Evolutionary conservation across 2,888 invertebrate genomes (phyloP), one percentile per base, ranked within the genome.

Genomic region (Zaprionus bogoriensis): DNA sequence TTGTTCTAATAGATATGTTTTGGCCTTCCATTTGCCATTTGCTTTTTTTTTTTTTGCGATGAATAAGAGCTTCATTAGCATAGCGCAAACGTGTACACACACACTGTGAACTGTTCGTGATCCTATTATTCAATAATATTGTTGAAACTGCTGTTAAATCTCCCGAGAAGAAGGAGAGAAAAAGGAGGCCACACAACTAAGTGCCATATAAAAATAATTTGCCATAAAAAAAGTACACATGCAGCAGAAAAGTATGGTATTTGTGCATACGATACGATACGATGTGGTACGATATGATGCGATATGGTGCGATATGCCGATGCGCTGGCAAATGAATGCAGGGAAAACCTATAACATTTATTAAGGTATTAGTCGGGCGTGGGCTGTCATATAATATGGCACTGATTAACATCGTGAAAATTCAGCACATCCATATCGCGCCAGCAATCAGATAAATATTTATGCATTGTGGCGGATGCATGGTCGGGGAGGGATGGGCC

Each of bases 351-450:
- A 53, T 57, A 32, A 58, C 46, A 63, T 71, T 63, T 71, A 68
- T 74, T 58, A 58, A 63, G 63, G 69, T 67, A 68, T 62, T 63
- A 52, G 54, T 36, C 12, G 38, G 39, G 58, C 32, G 36, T 44
- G 41, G 50, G 17, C 27, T 20, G 25, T 22, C 45, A 46, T 58
- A 74, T 63, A 55, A 67, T 74, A 32, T 48, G 47, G 19, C 27
- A 52, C 69, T 55, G 70, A 71, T 71, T 69, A 71, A 74, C 68
- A 71, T 69, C 69, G 58, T 74, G 71, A 48, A 71, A 64, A 45
- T 59, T 71, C 74, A 74, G 71, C 74, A 71, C 45, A 74, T 62
- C 32, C 27, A 57, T 54, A 58, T 74, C 50, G 50, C 36, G 32
- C 17, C 27, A 25, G 44, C 42, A 59, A 71, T 71, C 74, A 41